Percentiles rank a stretch among this genome's conserved stretches.
phyloP scores from a whole-genome alignment of 2,888 invertebrate genomes.

The Diaperis boleti region DNA sequence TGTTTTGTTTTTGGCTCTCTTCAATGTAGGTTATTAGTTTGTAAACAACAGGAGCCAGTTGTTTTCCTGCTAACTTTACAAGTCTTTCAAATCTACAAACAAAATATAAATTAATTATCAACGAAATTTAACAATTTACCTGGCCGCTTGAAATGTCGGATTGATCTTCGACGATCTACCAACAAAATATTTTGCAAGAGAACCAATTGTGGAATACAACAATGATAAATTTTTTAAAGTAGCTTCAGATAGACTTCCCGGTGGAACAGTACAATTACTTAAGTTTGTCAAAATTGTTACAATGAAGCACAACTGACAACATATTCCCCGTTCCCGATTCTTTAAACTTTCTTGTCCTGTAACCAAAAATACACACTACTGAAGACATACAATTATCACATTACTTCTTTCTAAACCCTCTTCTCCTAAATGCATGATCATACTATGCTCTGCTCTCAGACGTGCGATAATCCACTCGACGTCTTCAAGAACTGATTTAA shows the following conservation, averaged over 20 bases:
- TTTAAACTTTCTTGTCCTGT: conserved; percentile 60
- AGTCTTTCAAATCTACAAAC: conserved; percentile 69
- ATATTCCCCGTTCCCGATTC: conserved; percentile 68
- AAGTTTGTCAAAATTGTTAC: conserved; percentile 69
- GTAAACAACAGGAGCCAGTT: conserved; percentile 70
- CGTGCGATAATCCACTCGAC: conserved; percentile 64
- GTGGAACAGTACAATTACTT: conserved; percentile 67
- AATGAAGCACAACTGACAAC: conserved; percentile 71
- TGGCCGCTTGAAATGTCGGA: conserved; percentile 68
- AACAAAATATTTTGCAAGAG: conserved; percentile 73
- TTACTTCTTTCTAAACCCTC: conserved; percentile 59
- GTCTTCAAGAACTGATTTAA: conserved; percentile 65
- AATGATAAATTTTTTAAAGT: conserved; percentile 70
- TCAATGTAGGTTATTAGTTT: conserved; percentile 72
- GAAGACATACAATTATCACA: conserved; percentile 43
- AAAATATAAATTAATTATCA: not conserved
- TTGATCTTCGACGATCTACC: conserved; percentile 66
- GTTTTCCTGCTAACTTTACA: conserved; percentile 72
- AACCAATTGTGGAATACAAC: conserved; percentile 69
- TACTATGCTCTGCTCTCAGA: conserved; percentile 62
- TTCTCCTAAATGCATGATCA: conserved; percentile 57
- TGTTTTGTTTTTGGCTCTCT: conserved; percentile 65
- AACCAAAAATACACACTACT: conserved; percentile 38
- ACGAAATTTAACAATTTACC: conserved; percentile 59
- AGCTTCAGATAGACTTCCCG: conserved; percentile 70